phyloP scores from a whole-genome alignment of 2,888 invertebrate genomes.

The Tortricodes alternella region DNA sequence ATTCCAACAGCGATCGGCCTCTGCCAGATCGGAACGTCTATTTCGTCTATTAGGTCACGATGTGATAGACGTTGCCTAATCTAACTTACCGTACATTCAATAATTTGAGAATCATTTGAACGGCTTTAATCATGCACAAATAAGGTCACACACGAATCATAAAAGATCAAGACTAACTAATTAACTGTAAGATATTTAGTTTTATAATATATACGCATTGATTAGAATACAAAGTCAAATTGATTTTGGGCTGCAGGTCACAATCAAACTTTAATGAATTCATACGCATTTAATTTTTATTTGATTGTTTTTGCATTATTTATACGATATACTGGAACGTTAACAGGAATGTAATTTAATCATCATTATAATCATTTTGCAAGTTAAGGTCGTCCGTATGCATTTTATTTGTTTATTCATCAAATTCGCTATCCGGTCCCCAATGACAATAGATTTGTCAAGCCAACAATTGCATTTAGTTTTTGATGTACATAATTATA shows the following conservation, averaged over 20 bases:
- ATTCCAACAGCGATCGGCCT: no score
- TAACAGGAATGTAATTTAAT: not conserved
- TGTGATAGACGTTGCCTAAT: slow-evolving; percentile 76
- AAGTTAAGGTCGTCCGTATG: not conserved
- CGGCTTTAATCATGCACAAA: slow-evolving; percentile 76
- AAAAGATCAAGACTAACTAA: not conserved
- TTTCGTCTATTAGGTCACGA: slow-evolving; percentile 58
- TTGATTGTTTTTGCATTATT: not conserved
- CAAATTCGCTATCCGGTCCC: not conserved
- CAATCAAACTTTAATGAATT: not conserved
- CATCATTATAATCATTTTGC: not conserved
- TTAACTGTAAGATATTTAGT: not conserved
- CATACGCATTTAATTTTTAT: not conserved
- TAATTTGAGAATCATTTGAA: slow-evolving; percentile 54
- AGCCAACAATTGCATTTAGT: slow-evolving; percentile 60
- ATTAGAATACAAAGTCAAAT: not conserved
- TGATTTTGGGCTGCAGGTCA: not conserved
- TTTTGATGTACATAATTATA: slow-evolving; percentile 52
- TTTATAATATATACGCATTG: not conserved
- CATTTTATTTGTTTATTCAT: not conserved
- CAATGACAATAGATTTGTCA: slow-evolving; percentile 31
- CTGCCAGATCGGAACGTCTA: no score
- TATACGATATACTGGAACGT: not conserved
- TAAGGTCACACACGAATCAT: slow-evolving; percentile 50
- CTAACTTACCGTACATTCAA: slow-evolving; percentile 56